A percentile compares a stretch with the other conserved stretches of the same genome.
Conservation (phyloP, 2,888 invertebrate species). For the Tachina fera region DNA sequence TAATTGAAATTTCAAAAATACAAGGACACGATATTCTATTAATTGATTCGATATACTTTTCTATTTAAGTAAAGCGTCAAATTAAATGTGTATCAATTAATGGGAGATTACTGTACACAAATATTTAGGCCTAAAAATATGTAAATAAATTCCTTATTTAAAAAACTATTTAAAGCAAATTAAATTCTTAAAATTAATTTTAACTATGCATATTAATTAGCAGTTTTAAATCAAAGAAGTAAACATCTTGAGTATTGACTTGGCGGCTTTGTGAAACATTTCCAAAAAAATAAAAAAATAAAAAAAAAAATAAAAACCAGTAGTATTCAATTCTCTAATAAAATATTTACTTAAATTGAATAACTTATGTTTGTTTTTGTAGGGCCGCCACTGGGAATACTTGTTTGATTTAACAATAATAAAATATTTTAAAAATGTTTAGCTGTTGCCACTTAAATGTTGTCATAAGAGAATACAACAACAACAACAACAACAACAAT, state of each 20-base stretch:
- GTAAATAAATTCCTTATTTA: too few relatives aligned
- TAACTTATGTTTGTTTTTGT: neutral
- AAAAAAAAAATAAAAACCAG: neutral
- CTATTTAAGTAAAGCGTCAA: too few relatives aligned
- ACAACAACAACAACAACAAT: too few relatives aligned
- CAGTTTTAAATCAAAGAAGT: neutral
- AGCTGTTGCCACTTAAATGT: conserved; percentile 19
- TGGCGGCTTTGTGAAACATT: neutral
- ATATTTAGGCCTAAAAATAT: too few relatives aligned
- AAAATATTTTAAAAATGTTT: neutral
- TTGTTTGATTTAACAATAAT: neutral
- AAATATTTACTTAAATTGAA: neutral
- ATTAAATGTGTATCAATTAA: too few relatives aligned
- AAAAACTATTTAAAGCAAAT: too few relatives aligned
- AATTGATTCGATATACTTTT: too few relatives aligned
- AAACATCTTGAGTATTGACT: conserved; percentile 15
- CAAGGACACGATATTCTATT: too few relatives aligned
- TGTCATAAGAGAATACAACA: conserved; percentile 30
- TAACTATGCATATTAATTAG: too few relatives aligned
- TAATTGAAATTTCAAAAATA: too few relatives aligned
- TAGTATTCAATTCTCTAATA: neutral
- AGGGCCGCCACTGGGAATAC: neutral
- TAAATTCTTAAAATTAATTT: too few relatives aligned
- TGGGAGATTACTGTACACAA: too few relatives aligned
- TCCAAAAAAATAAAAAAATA: neutral